A percentile compares a stretch with the other conserved stretches of the same genome.
Conservation (phyloP, 2,888 invertebrate species). For the Uloborus plumipes region DNA sequence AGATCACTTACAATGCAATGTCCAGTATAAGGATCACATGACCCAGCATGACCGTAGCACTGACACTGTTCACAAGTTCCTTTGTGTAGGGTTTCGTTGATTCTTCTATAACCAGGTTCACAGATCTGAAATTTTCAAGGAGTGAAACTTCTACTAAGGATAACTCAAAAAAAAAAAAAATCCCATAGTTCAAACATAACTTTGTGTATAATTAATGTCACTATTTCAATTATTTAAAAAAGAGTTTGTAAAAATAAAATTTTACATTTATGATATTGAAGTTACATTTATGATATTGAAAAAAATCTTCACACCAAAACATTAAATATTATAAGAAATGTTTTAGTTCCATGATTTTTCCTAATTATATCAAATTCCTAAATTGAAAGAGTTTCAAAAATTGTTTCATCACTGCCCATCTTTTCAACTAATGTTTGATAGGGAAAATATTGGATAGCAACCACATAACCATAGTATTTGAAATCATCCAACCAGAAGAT, state of each 20-base stretch:
- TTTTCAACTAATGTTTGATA: no score
- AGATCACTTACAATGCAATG: conserved; percentile 76
- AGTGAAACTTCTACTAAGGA: background rate
- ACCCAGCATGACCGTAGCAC: conserved; percentile 70
- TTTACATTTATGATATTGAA: background rate
- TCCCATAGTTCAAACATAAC: no score
- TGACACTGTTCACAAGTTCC: conserved; percentile 75
- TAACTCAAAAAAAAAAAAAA: no score
- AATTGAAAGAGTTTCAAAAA: no score
- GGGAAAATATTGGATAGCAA: no score
- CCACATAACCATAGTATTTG: no score
- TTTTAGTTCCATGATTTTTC: no score
- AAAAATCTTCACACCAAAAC: background rate
- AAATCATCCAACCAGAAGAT: no score
- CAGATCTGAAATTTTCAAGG: conserved; percentile 76
- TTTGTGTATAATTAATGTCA: background rate
- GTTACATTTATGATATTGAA: background rate
- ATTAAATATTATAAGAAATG: no score
- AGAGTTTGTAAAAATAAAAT: background rate
- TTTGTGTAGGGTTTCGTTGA: conserved; percentile 72
- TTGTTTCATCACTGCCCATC: no score
- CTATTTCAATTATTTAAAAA: no score
- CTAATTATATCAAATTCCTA: no score
- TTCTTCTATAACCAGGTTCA: conserved; percentile 90
- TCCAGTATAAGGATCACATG: conserved; percentile 84